phyloP scores from a whole-genome alignment of 2,797 vertebrate genomes.

The Malacoraja senta region DNA sequence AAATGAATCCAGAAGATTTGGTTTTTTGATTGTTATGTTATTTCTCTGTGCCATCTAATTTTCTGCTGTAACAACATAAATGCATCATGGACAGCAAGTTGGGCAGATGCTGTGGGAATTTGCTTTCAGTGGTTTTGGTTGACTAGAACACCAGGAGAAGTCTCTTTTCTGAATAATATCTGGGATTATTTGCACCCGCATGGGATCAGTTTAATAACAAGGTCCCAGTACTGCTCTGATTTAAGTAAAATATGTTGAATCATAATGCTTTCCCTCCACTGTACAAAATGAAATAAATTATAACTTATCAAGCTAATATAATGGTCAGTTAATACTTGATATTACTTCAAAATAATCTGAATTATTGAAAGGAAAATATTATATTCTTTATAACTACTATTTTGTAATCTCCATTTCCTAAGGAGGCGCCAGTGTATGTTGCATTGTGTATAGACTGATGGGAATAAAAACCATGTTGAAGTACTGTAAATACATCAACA shows the following conservation, averaged over 20 bases:
- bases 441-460: background rate
- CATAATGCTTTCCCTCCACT: background rate
- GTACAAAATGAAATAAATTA: background rate
- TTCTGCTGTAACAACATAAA: background rate
- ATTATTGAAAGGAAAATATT: background rate
- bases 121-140: background rate
- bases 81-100: background rate
- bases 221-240: background rate
- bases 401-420: background rate
- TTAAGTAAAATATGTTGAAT: background rate
- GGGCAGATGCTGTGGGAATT: background rate
- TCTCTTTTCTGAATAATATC: background rate
- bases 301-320: background rate
- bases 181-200: background rate
- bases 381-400: background rate
- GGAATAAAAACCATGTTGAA: background rate
- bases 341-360: conserved; percentile 6
- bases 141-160: background rate
- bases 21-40: background rate
- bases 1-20: background rate
- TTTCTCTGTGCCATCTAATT: background rate
- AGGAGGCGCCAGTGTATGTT: background rate
- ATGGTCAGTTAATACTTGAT: background rate
- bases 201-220: background rate
- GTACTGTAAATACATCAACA: background rate